Conservation (phyloP, 2,113 vertebrate genomes). For the Chroicocephalus ridibundus region DNA sequence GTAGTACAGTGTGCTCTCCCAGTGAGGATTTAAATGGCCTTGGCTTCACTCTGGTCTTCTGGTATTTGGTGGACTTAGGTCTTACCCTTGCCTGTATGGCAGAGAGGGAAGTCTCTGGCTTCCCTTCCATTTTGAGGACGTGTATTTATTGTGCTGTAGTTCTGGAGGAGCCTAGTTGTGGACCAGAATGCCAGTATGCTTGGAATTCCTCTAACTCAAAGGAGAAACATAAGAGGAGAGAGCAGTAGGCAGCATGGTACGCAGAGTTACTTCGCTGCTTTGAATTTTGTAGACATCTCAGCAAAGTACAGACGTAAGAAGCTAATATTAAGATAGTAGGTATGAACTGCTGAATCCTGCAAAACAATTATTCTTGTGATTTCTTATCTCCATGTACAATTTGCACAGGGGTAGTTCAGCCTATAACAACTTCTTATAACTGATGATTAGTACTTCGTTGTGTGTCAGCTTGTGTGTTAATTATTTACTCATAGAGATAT, state of each 20-base stretch:
- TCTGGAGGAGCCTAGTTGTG: background rate
- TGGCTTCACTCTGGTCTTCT: background rate
- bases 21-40: background rate
- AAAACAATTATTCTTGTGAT: background rate
- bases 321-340: too few relatives aligned
- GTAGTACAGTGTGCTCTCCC: accelerated
- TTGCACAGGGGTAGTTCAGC: background rate
- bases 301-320: background rate
- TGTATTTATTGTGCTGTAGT: background rate
- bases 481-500: background rate
- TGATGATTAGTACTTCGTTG: background rate
- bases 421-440: background rate
- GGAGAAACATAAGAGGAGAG: background rate
- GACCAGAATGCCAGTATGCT: background rate
- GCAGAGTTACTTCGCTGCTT: background rate
- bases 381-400: background rate
- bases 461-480: background rate
- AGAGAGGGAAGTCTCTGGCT: background rate
- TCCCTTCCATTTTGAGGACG: background rate
- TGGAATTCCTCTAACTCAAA: background rate
- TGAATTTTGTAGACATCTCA: background rate
- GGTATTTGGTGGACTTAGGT: background rate
- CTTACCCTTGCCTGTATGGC: background rate
- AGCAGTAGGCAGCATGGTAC: too few relatives aligned
- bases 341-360: background rate